Base-by-base conservation (phyloP, 2,888 invertebrate species). In the Ctenicera cuprea region DNA sequence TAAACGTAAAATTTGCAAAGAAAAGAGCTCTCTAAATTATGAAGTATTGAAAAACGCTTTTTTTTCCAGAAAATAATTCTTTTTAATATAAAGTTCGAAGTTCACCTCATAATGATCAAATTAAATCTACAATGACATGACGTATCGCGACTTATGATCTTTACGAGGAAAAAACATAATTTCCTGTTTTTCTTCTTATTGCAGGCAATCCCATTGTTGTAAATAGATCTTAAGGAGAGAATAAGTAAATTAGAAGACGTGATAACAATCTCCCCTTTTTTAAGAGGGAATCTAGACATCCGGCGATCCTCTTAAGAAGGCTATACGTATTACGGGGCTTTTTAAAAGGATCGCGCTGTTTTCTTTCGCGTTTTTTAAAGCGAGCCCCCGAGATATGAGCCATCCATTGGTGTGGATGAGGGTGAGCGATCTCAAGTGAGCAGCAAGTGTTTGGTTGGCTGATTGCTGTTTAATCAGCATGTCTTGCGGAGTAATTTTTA, bases 191-290 rank as follows among this genome's bases (percentile, higher is more conserved):
- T 76, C 82, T 82, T 83, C 83, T 85, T 83, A 85, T 85, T 84
- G 81, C 83, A 76, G 81, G 81, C 83, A 81, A 83, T 84, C 82
- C 83, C 83, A 85, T 85, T 86, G 86, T 86, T 86, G 92, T 92
- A 92, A 92, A 92, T 92, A 92, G 91, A 91, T 91, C 90, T 90
- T 90, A 90, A 90, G 90, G 90, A 90, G 90, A 90, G 91, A 91
- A 92, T 92, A 92, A 93, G 92, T 92, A 92, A 93, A 93, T 93
- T 92, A 92, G 92, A 92, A 91, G 90, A 90, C 90, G 91, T 90
- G 92, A 93, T 93, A 92, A 91, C 91, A 90, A 92, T 92, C 92
- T 92, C 91, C 91, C 91, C 91, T 89, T 89, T 89, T 89, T 90
- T 81, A 81, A 80, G 81, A 83, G 81, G 82, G 83, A 85, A 86